Conservation (phyloP, 2,888 invertebrate genomes). For the Noctua janthina region DNA sequence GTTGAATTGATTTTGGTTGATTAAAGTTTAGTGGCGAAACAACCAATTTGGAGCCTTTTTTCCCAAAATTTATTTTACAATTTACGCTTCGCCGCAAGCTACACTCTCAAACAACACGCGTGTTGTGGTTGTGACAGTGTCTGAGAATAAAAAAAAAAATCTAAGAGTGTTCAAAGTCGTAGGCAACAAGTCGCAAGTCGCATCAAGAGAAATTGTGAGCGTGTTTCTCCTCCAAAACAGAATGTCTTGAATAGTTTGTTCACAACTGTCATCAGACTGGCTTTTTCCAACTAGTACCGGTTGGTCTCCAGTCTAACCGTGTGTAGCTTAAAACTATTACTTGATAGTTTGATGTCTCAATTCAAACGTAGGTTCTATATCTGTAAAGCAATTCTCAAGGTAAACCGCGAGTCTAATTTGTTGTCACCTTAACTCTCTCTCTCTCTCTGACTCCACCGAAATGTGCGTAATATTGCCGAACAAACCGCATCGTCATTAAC, state of each 20-base stretch:
- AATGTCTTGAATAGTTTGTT: neutral
- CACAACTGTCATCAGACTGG: neutral
- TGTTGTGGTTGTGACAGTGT: neutral
- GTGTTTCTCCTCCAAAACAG: neutral
- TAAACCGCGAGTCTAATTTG: constrained; percentile 30
- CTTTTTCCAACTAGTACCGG: neutral
- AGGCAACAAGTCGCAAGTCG: neutral
- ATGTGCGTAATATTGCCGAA: constrained; percentile 45
- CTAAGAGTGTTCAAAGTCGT: neutral
- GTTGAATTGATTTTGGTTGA: too few species aligned
- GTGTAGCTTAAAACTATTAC: neutral
- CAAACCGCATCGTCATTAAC: constrained; percentile 34
- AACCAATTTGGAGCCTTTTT: neutral
- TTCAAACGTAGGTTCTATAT: neutral
- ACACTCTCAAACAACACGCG: neutral
- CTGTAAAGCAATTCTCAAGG: neutral
- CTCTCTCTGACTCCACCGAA: constrained; percentile 15
- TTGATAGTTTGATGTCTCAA: neutral
- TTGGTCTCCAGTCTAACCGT: neutral
- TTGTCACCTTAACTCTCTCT: constrained; percentile 31
- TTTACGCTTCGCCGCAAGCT: neutral
- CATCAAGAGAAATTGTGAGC: neutral
- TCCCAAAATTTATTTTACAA: neutral
- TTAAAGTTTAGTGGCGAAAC: neutral
- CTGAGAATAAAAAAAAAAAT: neutral